A percentile compares a stretch with the other conserved stretches of the same genome.
These are phyloP conservation scores for Atlantisia rogersi DNA, from an alignment of 2,113 vertebrate genomes.

Conservation along the genomic window DNA sequence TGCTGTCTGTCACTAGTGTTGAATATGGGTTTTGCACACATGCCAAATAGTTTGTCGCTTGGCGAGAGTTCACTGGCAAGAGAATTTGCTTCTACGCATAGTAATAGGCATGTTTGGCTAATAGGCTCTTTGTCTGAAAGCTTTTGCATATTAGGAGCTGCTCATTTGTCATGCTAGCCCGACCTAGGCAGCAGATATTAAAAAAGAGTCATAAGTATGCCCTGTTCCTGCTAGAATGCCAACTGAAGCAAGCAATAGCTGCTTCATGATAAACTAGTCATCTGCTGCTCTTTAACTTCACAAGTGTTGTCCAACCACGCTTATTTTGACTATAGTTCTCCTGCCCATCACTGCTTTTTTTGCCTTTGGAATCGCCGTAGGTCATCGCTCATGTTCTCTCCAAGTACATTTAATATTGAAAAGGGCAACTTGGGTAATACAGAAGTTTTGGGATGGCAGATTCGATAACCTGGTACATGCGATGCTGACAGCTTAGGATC, in stretches of 20 bases:
- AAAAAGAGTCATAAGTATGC: not conserved
- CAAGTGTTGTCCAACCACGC: not conserved
- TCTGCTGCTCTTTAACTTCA: not conserved
- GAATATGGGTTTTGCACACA: constrained; percentile 16
- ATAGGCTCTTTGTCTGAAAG: constrained; percentile 46
- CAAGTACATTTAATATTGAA: not conserved
- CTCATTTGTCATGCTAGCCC: constrained; percentile 47
- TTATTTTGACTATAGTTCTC: not conserved
- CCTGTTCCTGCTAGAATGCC: not conserved
- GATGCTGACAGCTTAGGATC: not conserved
- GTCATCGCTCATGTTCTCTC: fast-evolving
- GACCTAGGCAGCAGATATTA: constrained; percentile 17
- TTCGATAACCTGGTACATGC: not conserved
- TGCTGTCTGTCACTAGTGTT: constrained; percentile 15
- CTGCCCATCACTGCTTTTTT: not conserved
- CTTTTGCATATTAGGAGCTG: constrained; percentile 25
- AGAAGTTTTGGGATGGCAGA: not conserved
- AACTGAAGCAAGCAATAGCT: not conserved
- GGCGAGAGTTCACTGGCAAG: not conserved
- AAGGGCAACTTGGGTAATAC: not conserved
- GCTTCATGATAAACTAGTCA: not conserved
- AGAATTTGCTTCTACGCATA: constrained; percentile 13
- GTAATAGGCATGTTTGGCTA: constrained; percentile 27
- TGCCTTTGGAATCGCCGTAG: not conserved
- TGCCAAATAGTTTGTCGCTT: constrained; percentile 34